phyloP scores from a whole-genome alignment of 2,113 vertebrate species.

The Falco punctatus region DNA sequence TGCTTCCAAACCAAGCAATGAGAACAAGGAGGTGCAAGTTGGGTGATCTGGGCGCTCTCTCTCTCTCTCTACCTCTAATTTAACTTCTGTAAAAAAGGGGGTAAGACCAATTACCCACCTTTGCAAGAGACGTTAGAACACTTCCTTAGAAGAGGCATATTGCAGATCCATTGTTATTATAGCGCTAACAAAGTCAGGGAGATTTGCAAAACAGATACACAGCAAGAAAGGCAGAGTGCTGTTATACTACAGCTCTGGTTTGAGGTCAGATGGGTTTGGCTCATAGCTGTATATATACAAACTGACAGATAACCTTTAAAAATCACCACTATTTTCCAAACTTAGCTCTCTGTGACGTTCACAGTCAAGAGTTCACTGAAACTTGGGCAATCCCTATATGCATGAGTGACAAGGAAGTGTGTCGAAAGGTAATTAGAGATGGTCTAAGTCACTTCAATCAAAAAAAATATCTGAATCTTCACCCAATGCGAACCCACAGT shows the following conservation, averaged over 20 bases:
- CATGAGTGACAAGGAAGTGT: neutral
- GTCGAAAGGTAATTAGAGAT: neutral
- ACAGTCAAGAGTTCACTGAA: constrained; percentile 9
- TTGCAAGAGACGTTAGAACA: neutral
- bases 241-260: neutral
- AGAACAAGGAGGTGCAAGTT: neutral
- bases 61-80: neutral
- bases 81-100: neutral
- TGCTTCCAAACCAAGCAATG: neutral
- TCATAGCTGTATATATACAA: constrained; percentile 15
- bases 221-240: neutral
- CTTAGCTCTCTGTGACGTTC: neutral
- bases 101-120: constrained; percentile 13
- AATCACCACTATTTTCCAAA: constrained; percentile 52
- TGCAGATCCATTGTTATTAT: constrained; percentile 11
- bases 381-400: neutral
- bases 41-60: neutral
- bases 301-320: constrained; percentile 59
- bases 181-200: neutral
- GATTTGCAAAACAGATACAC: constrained; percentile 14
- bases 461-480: neutral
- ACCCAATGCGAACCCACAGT: neutral
- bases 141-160: neutral
- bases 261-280: constrained; percentile 18
- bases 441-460: neutral